phyloP scores from a whole-genome alignment of 2,113 vertebrate species.

The Urocitellus parryii region DNA sequence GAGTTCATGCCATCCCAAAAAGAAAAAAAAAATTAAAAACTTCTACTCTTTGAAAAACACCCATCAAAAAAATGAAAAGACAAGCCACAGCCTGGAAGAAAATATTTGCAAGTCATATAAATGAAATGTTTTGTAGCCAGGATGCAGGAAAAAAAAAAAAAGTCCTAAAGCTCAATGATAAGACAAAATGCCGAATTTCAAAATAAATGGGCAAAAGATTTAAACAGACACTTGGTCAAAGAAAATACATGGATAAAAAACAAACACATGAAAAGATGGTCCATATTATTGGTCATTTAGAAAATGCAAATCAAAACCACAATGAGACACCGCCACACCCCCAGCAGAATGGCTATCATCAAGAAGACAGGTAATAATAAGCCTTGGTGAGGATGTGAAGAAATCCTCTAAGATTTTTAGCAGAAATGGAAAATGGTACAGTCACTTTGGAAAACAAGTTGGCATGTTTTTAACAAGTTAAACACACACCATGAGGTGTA shows the following conservation, averaged over 20 bases:
- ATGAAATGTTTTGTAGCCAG: neutral
- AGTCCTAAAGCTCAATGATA: neutral
- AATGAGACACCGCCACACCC: neutral
- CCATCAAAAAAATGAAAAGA: slow-evolving; percentile 9
- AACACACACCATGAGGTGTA: neutral
- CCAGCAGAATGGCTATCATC: neutral
- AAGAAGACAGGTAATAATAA: neutral
- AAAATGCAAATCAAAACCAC: slow-evolving; percentile 43
- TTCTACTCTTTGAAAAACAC: neutral
- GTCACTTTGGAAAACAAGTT: neutral
- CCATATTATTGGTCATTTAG: neutral
- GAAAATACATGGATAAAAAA: neutral
- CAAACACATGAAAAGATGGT: neutral
- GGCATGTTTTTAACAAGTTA: neutral
- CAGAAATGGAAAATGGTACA: neutral
- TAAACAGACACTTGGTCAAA: neutral
- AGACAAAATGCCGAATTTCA: neutral
- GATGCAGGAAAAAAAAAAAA: neutral
- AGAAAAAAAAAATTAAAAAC: neutral
- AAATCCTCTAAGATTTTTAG: neutral
- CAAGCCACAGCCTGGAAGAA: neutral
- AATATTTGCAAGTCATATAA: neutral
- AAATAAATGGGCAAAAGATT: neutral
- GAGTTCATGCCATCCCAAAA: too few species aligned
- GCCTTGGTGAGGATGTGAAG: too few species aligned